A percentile compares a stretch with the other conserved stretches of the same genome.
These are phyloP conservation scores for Melanotaenia nigrans DNA, from an alignment of 2,797 vertebrate species.

Conservation along the genomic window DNA sequence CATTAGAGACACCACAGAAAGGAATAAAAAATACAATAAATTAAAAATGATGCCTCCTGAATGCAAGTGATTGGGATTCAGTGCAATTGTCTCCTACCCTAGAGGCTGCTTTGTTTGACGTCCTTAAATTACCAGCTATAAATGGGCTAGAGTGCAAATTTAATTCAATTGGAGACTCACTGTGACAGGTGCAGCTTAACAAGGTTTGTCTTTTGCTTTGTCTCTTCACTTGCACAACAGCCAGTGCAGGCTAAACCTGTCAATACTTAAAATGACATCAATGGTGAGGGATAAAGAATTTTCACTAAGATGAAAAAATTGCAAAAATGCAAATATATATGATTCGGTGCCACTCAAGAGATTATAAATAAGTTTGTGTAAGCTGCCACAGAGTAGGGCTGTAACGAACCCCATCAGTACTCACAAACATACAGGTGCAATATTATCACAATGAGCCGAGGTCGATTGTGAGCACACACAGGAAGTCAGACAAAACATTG, in stretches of 20 bases:
- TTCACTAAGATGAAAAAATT: too few species aligned
- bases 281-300: background rate
- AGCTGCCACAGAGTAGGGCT: background rate
- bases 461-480: background rate
- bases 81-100: conserved; percentile 14
- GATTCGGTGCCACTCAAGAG: background rate
- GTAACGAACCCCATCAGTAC: background rate
- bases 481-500: conserved; percentile 34
- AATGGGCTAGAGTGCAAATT: conserved; percentile 29
- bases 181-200: conserved; percentile 32
- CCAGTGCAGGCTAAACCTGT: background rate
- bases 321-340: background rate
- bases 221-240: conserved; percentile 4
- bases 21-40: background rate
- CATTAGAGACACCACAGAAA: conserved; percentile 1
- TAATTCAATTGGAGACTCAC: conserved; percentile 45
- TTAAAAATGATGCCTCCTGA: conserved; percentile 4
- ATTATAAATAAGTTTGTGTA: too few species aligned
- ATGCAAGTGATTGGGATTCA: conserved; percentile 14
- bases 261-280: background rate
- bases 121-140: conserved; percentile 53
- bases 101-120: conserved; percentile 57
- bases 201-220: conserved; percentile 34
- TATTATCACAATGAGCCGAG: background rate
- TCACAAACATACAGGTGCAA: background rate